Evolutionary conservation across 1,140 invertebrate genomes (phyloP), one percentile per base, ranked within the genome.

Genomic region (Diorhabda elongata): DNA sequence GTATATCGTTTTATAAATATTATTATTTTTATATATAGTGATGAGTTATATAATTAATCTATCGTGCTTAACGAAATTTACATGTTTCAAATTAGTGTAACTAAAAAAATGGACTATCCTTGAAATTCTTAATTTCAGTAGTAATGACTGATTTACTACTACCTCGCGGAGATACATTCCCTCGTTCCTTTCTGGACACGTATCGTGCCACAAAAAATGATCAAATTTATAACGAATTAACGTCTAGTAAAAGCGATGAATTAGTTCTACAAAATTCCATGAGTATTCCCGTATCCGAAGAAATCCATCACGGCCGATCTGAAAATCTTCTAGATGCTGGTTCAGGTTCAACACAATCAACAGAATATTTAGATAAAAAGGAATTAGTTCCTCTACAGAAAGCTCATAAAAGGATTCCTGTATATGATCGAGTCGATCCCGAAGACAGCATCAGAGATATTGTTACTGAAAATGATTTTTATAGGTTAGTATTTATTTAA

Each of bases 401-500:
- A 26, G 69, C 57, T 56, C 67, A 74, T 57, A 71, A 72, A 45
- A 71, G 68, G 62, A 61, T 67, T 52, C 72, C 76, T 42, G 77
- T 76, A 26, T 80, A 80, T 64, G 86, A 87, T 75, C 77, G 82
- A 60, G 80, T 88, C 69, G 87, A 88, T 76, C 87, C 87, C 8
- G 87, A 88, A 73, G 86, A 88, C 74, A 87, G 86, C 69, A 87
- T 89, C 67, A 78, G 86, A 45, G 87, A 88, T 74, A 88, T 89
- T 71, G 83, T 89, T 58, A 86, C 85, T 3, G 86, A 88, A 71
- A 88, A 89, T 77, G 87, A 88, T 78, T 83, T 88, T 68, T 88
- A 87, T 77, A 86, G 85, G 87, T 88, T 70, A 71, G 68, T 66
- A 43, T 4, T 5, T 56, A 42, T 52, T 69, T 47, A 71, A 66